phyloP scores from a whole-genome alignment of 2,797 vertebrate species.

The Darevskia nairensis region DNA sequence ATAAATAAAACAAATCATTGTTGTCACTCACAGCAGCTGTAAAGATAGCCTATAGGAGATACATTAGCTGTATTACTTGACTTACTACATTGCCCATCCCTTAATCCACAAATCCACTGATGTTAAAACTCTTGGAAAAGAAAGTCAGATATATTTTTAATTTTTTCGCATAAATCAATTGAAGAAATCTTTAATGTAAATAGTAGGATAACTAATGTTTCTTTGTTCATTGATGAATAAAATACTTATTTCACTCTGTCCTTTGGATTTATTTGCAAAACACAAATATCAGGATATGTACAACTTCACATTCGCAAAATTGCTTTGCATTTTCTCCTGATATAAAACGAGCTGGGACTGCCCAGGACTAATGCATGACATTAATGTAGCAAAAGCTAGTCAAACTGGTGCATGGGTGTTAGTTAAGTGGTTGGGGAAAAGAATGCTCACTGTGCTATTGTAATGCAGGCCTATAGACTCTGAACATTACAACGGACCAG shows the following conservation, averaged over 20 bases:
- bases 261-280: neutral
- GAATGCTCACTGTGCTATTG: too few relatives aligned
- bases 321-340: too few relatives aligned
- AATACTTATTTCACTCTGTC: constrained; percentile 49
- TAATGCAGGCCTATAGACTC: neutral
- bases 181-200: constrained; percentile 49
- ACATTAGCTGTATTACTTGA: constrained; percentile 21
- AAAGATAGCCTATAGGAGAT: neutral
- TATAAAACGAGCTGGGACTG: neutral
- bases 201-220: constrained; percentile 55
- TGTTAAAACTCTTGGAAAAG: constrained; percentile 15
- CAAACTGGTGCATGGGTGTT: neutral
- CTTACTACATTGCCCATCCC: constrained; percentile 40
- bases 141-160: constrained; percentile 37
- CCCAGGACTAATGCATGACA: neutral
- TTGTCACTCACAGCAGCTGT: constrained; percentile 46
- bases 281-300: neutral
- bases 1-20: constrained; percentile 4
- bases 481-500: neutral
- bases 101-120: constrained; percentile 33
- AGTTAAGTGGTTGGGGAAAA: too few relatives aligned
- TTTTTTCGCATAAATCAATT: constrained; percentile 42
- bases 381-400: neutral
- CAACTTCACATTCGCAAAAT: neutral
- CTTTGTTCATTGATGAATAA: constrained; percentile 66